Conservation (phyloP, 37 sponge, comb jelly and placozoan genomes). For the Axinella damicornis region DNA sequence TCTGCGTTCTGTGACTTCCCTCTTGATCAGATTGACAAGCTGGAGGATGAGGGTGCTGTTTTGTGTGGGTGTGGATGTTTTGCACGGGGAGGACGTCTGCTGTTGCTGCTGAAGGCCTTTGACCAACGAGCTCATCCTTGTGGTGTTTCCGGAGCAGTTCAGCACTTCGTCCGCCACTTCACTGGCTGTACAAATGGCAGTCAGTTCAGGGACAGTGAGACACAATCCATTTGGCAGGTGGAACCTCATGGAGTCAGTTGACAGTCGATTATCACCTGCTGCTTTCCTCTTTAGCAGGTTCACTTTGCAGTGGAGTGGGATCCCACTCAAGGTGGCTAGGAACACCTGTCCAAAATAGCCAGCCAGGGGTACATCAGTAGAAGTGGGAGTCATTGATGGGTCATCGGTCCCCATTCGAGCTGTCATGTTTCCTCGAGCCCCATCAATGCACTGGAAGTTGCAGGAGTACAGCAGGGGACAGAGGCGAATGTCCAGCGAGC, state of each 20-base stretch:
- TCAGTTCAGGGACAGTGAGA: slow-evolving; percentile 57
- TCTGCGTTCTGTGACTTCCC: slow-evolving; percentile 38
- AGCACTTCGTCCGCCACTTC: slow-evolving; percentile 72
- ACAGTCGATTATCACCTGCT: not conserved
- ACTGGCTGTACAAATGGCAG: slow-evolving; percentile 52
- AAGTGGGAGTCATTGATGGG: slow-evolving; percentile 11
- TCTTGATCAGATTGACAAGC: slow-evolving; percentile 38
- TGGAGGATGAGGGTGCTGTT: slow-evolving; percentile 1
- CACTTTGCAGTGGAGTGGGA: slow-evolving; percentile 53
- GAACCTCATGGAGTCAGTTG: slow-evolving; percentile 30
- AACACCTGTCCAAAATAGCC: slow-evolving; percentile 84
- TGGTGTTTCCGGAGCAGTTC: slow-evolving; percentile 39
- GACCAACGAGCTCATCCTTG: slow-evolving; percentile 33
- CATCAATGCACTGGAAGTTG: slow-evolving; percentile 76
- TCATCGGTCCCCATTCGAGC: slow-evolving; percentile 76
- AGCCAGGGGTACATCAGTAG: slow-evolving; percentile 76
- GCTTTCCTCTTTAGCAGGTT: slow-evolving; percentile 21
- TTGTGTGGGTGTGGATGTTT: not conserved
- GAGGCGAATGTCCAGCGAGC: slow-evolving; percentile 64
- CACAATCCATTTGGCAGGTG: slow-evolving; percentile 65
- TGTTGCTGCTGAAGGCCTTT: slow-evolving; percentile 8
- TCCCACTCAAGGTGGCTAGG: slow-evolving; percentile 42
- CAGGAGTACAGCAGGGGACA: slow-evolving; percentile 66
- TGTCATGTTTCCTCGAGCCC: slow-evolving; percentile 50
- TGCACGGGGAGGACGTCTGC: not conserved